A percentile compares a stretch with the other conserved stretches of the same genome.
Conservation (phyloP, 2,888 invertebrate species). For the Agonum fuliginosum region DNA sequence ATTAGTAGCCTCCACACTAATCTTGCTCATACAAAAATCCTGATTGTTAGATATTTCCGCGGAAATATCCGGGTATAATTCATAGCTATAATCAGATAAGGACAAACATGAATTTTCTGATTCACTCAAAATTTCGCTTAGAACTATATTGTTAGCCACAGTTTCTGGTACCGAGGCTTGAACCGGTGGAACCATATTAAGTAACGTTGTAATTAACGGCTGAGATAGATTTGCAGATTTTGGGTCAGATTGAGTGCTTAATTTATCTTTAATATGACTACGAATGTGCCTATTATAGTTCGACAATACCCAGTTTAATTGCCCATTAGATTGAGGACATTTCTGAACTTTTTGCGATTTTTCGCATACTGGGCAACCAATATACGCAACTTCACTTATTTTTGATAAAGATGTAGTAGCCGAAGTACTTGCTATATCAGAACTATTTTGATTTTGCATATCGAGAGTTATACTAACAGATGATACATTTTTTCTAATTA, state of each 20-base stretch:
- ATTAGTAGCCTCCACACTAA: background rate
- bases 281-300: background rate
- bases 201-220: background rate
- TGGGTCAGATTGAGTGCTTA: background rate
- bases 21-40: background rate
- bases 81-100: background rate
- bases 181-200: background rate
- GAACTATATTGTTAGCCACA: background rate
- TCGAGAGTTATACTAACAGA: background rate
- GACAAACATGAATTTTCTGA: background rate
- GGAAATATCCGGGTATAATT: background rate
- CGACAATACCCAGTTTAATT: background rate
- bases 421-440: slow-evolving; percentile 1
- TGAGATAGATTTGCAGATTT: background rate
- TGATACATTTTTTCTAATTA: background rate
- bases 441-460: background rate
- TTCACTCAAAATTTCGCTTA: background rate
- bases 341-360: background rate
- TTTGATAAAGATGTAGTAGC: background rate
- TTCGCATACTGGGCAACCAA: background rate
- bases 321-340: background rate
- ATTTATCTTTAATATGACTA: background rate
- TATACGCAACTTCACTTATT: background rate
- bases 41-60: background rate
- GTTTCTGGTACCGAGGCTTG: background rate